Percentiles rank a stretch among this genome's conserved stretches.
phyloP scores from a whole-genome alignment of 1,140 invertebrate species.

The Branchinecta lynchi region DNA sequence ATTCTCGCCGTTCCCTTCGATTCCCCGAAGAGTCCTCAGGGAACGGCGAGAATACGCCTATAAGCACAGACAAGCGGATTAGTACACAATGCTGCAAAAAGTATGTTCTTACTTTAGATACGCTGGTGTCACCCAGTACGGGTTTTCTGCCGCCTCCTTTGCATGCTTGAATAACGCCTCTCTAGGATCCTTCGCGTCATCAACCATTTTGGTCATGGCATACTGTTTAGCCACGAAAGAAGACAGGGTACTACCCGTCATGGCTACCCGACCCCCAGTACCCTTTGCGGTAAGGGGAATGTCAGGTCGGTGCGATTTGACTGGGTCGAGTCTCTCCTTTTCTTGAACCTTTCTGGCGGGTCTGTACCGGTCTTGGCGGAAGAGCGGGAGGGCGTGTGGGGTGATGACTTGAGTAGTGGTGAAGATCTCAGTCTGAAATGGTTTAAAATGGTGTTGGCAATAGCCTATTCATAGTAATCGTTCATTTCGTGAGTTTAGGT shows the following conservation, averaged over 20 bases:
- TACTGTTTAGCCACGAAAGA: slow-evolving; percentile 94
- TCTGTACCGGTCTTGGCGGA: slow-evolving; percentile 76
- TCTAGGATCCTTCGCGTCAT: slow-evolving; percentile 90
- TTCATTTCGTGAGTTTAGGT: too few relatives aligned
- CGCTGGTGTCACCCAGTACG: slow-evolving; percentile 86
- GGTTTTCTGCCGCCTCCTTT: slow-evolving; percentile 91
- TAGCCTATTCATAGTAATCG: too few relatives aligned
- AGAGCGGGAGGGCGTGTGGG: slow-evolving; percentile 87
- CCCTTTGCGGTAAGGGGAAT: slow-evolving; percentile 35
- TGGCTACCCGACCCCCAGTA: slow-evolving; percentile 79
- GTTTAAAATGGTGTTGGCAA: background rate
- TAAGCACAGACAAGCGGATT: too few relatives aligned
- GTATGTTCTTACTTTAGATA: slow-evolving; percentile 43
- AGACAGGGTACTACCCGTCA: slow-evolving; percentile 86
- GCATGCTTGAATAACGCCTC: slow-evolving; percentile 94
- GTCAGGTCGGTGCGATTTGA: slow-evolving; percentile 53
- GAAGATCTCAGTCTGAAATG: slow-evolving; percentile 49
- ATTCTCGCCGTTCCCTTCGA: too few relatives aligned
- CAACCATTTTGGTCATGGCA: slow-evolving; percentile 77
- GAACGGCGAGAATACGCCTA: too few relatives aligned
- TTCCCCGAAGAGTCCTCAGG: too few relatives aligned
- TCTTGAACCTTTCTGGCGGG: slow-evolving; percentile 81
- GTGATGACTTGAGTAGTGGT: slow-evolving; percentile 89
- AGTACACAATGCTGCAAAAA: background rate
- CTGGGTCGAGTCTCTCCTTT: slow-evolving; percentile 74